phyloP scores from a whole-genome alignment of 2,797 vertebrate species.

The Sebastes kiyomatsui region DNA sequence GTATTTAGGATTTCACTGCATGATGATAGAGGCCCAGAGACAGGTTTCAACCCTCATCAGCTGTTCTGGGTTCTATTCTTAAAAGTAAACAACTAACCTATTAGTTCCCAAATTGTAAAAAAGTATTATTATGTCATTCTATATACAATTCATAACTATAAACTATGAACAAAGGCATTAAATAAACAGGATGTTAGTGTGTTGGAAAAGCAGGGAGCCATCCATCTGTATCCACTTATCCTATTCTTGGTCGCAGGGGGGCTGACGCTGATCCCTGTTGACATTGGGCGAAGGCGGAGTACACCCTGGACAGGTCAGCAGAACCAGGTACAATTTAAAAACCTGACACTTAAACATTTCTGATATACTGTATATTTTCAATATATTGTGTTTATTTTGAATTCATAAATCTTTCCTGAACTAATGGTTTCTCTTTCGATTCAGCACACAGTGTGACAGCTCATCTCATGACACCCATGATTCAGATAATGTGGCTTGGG shows the following conservation, averaged over 20 bases:
- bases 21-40: background rate
- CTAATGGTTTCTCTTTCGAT: slow-evolving; percentile 46
- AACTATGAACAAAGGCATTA: background rate
- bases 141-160: background rate
- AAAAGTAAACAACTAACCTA: background rate
- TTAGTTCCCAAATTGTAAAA: background rate
- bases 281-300: too few species aligned
- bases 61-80: background rate
- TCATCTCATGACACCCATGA: slow-evolving; percentile 51
- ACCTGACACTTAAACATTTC: background rate
- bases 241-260: too few species aligned
- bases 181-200: background rate
- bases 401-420: background rate
- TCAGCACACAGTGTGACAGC: slow-evolving; percentile 7
- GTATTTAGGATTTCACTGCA: background rate
- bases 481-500: background rate
- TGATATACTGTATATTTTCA: background rate
- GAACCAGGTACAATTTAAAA: background rate
- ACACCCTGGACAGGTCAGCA: background rate
- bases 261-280: too few species aligned
- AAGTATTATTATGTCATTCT: background rate
- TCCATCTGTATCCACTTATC: too few species aligned
- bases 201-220: background rate
- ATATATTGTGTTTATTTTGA: background rate
- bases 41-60: background rate